Base-by-base conservation (phyloP, 1,140 invertebrate species). In the Matsumurasca onukii region DNA sequence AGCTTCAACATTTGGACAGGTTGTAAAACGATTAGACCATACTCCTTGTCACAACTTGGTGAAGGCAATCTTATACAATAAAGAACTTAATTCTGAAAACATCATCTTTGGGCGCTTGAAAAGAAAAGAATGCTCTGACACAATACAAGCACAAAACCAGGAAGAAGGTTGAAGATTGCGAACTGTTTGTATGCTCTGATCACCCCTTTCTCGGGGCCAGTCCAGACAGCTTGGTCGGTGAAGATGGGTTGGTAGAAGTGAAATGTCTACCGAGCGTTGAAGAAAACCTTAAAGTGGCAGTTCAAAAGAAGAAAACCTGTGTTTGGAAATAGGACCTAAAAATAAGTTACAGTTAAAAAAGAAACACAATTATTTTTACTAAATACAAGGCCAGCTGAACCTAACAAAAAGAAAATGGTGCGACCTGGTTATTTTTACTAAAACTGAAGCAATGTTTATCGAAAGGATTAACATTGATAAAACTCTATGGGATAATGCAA, bases 211-310 rank as follows among this genome's bases (percentile, higher is more conserved):
- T 76, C 51, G 75, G 59, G 12, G 73, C 72, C 48, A 73, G 70
- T 17, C 73, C 73, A 3, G 72, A 76, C 69, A 71, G 75, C 5
- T 39, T 76, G 9, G 67, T 76, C 9, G 71, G 66, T 39, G 51
- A 70, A n/a, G 66, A 74, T 64, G 59, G 67, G 17, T 74, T 0
- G 73, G n/a, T n/a, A n/a, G n/a, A 76, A 68, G 62, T 74, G 1
- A 70, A 70, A 51, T 69, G 69, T 34, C 31, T 67, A 12, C 31
- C 66, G 27, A 69, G 22, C n/a, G 49, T 69, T 15, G 22, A 59
- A 51, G 62, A 51, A 31, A 15, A 45, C 2, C 1, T 27, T 61
- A 1, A 22, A 27, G 31, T 3, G 25, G 25, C n/a, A 31, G 25
- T 25, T 3, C 5, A 15, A 31, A 61, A 27, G 29, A 61, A 5